These are phyloP conservation scores for Beris chalybata DNA, from an alignment of 2,888 invertebrate genomes.

Conservation along the genomic window DNA sequence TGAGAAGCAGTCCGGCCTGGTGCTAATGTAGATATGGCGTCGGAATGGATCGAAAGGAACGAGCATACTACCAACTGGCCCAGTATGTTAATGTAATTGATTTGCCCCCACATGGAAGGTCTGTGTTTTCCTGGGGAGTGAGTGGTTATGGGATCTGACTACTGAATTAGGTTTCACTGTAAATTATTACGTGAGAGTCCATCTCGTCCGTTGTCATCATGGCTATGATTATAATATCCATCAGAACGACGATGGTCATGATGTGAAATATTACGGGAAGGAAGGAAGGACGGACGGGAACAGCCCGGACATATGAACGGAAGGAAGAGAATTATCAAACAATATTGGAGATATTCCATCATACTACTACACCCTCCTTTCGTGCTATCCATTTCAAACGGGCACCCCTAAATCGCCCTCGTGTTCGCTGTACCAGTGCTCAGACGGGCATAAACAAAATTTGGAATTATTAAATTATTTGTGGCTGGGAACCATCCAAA, in stretches of 20 bases:
- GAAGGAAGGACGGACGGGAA: not conserved
- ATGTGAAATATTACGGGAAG: too few species aligned
- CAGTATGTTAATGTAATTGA: too few species aligned
- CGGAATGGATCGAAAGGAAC: not conserved
- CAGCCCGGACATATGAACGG: slow-evolving; percentile 20
- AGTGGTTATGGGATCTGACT: too few species aligned
- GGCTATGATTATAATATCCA: too few species aligned
- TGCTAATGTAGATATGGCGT: not conserved
- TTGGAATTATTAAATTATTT: slow-evolving; percentile 29
- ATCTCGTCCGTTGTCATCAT: too few species aligned
- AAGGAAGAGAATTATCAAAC: slow-evolving; percentile 28
- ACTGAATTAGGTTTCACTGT: too few species aligned
- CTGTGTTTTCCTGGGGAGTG: too few species aligned
- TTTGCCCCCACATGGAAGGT: too few species aligned
- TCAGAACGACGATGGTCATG: too few species aligned
- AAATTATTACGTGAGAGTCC: too few species aligned
- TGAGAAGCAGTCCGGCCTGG: not conserved
- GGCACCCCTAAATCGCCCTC: not conserved
- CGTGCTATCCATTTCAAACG: not conserved
- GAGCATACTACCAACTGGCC: not conserved
- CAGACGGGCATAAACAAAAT: slow-evolving; percentile 25
- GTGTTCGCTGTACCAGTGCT: not conserved
- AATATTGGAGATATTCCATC: slow-evolving; percentile 18
- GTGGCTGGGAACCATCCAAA: slow-evolving; percentile 8
- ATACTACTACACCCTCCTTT: not conserved